Evolutionary conservation across 2,797 vertebrate species (phyloP).

Genomic region (Dallia pectoralis): DNA sequence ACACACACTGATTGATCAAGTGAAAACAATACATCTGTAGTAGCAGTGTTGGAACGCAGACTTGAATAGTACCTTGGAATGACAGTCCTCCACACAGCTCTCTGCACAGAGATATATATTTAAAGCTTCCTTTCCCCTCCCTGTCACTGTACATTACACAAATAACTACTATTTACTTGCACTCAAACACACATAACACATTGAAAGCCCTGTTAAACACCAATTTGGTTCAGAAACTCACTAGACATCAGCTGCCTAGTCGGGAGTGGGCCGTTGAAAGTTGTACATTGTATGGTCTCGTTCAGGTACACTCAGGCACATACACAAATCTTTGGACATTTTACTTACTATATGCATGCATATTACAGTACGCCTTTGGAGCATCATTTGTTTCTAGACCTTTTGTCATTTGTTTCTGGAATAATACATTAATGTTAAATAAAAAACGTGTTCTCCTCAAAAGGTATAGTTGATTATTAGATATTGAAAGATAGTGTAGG

Average conservation of each 20-base stretch:
- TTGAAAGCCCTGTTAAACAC: slow-evolving; percentile 19
- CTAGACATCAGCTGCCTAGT: background rate
- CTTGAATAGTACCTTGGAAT: slow-evolving; percentile 51
- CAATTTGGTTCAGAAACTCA: background rate
- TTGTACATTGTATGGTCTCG: background rate
- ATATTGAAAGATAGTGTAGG: background rate
- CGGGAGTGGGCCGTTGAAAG: background rate
- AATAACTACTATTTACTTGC: slow-evolving; percentile 36
- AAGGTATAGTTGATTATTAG: background rate
- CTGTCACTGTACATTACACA: slow-evolving; percentile 8
- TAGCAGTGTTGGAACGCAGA: slow-evolving; percentile 24
- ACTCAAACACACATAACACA: background rate
- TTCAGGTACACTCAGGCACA: background rate
- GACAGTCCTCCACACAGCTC: slow-evolving; percentile 35
- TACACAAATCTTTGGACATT: background rate
- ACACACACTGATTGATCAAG: too few relatives aligned
- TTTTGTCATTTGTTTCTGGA: too few relatives aligned
- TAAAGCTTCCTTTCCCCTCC: slow-evolving; percentile 30
- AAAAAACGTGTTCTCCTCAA: background rate
- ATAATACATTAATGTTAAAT: background rate
- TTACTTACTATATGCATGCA: background rate
- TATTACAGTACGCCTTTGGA: too few relatives aligned
- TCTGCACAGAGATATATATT: slow-evolving; percentile 39
- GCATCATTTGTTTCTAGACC: too few relatives aligned
- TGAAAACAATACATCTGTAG: background rate